phyloP scores from a whole-genome alignment of 1,140 invertebrate species.

The Aphaenogaster rudis region DNA sequence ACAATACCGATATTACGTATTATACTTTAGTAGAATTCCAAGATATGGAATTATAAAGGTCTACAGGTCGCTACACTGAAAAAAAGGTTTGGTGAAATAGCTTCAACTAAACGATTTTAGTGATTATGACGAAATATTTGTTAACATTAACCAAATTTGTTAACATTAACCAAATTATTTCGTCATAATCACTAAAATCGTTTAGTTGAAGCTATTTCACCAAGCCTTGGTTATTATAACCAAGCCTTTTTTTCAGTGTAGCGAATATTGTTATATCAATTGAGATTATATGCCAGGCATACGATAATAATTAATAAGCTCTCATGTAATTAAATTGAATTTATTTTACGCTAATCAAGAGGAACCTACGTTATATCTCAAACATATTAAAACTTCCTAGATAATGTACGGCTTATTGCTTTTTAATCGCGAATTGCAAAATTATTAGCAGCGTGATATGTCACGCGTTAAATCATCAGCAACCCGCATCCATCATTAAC shows the following conservation, averaged over 20 bases:
- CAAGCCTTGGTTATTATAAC: no score
- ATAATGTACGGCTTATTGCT: background rate
- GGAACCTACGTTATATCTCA: background rate
- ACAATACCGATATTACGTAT: background rate
- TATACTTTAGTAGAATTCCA: background rate
- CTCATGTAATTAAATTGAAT: constrained; percentile 25
- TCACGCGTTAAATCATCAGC: constrained; percentile 27
- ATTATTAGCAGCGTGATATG: constrained; percentile 38
- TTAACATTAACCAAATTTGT: no score
- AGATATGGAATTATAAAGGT: background rate
- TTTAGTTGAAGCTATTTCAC: no score
- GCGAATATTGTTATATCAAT: background rate
- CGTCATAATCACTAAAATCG: no score
- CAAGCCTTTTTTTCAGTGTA: no score
- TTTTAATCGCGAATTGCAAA: background rate
- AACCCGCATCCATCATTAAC: constrained; percentile 20
- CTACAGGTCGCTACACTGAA: no score
- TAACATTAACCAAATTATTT: no score
- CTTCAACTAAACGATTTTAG: no score
- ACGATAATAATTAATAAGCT: constrained; percentile 13
- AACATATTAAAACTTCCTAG: background rate
- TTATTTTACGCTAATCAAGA: background rate
- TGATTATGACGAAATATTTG: no score
- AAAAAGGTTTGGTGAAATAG: no score
- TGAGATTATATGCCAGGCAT: background rate